Evolutionary conservation across 2,797 vertebrate genomes (phyloP).

Genomic region (Anomalospiza imberbis): DNA sequence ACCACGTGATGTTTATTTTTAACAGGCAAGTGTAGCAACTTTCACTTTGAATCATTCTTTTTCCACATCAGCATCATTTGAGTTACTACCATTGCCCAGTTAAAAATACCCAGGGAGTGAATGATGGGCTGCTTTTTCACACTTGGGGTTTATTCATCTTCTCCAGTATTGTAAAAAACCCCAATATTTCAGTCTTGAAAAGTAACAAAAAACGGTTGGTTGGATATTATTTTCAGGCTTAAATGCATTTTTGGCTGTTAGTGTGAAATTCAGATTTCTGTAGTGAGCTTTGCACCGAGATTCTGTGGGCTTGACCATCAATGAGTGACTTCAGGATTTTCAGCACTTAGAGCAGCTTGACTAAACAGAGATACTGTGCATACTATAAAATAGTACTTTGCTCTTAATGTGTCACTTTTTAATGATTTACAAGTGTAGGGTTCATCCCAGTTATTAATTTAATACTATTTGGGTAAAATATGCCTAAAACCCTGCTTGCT

Average conservation of each 20-base stretch:
- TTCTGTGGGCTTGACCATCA: not conserved
- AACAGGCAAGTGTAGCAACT: not conserved
- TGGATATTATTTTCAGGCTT: not conserved
- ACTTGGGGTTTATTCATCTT: not conserved
- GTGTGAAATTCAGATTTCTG: not conserved
- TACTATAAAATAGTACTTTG: not conserved
- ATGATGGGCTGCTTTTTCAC: not conserved
- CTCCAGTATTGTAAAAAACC: not conserved
- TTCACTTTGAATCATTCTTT: not conserved
- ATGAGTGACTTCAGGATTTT: not conserved
- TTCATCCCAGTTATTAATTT: not conserved
- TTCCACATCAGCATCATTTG: not conserved
- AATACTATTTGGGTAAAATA: not conserved
- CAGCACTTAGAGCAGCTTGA: not conserved
- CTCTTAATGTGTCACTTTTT: not conserved
- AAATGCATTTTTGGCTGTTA: not conserved
- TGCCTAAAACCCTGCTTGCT: not conserved
- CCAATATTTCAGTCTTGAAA: not conserved
- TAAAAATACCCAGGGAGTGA: not conserved
- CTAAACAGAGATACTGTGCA: not conserved
- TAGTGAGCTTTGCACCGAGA: not conserved
- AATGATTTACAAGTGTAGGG: not conserved
- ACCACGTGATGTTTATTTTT: conserved; percentile 40
- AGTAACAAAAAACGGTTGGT: not conserved
- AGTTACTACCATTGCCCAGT: not conserved